A percentile compares a stretch with the other conserved stretches of the same genome.
Evolutionary conservation across 2,888 invertebrate species (phyloP).

Genomic region (Lithodes maja): DNA sequence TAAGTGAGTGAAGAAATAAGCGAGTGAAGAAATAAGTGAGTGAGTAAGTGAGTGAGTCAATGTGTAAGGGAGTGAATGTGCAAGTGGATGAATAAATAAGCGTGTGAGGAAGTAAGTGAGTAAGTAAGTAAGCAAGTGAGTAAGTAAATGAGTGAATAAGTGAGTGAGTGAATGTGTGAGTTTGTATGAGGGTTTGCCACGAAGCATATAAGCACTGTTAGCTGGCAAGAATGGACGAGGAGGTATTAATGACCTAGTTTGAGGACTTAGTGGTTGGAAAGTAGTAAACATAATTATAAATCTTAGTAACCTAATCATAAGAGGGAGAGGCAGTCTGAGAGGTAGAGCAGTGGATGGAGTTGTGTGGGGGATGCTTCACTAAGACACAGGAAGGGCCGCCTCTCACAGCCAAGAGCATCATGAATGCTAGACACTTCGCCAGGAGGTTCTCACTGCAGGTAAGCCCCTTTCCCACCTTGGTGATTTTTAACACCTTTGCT

Average conservation of each 20-base stretch:
- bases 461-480: neutral
- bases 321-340: too few relatives aligned
- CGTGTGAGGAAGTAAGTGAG: neutral
- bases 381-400: conserved; percentile 16
- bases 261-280: neutral
- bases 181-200: neutral
- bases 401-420: conserved; percentile 7
- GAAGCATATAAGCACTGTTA: neutral
- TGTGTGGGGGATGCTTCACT: conserved; percentile 52
- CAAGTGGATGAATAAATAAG: neutral
- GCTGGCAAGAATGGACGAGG: neutral
- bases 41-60: neutral
- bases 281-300: neutral
- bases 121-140: neutral
- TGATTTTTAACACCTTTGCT: too few relatives aligned
- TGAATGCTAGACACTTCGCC: conserved; percentile 61
- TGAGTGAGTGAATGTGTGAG: neutral
- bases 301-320: neutral
- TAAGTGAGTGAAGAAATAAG: neutral
- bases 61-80: neutral
- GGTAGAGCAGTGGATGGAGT: conserved; percentile 35
- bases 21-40: neutral
- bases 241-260: neutral
- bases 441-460: conserved; percentile 62
- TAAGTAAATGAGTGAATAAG: neutral